A percentile compares a stretch with the other conserved stretches of the same genome.
Conservation (phyloP, 2,888 invertebrate species). For the Agrochola lychnidis region DNA sequence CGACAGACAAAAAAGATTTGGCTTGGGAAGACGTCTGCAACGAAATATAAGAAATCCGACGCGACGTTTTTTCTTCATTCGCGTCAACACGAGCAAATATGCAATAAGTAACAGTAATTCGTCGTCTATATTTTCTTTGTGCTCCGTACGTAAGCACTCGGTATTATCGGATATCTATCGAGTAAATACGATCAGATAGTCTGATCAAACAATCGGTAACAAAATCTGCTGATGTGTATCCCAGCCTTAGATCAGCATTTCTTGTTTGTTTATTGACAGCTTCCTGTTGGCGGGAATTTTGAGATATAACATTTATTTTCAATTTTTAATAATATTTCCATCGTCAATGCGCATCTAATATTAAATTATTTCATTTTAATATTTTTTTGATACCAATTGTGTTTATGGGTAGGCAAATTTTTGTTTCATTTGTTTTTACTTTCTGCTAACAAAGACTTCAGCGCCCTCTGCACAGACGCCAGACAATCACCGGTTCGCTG, state of each 20-base stretch:
- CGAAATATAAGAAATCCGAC: too few species aligned
- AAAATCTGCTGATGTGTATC: too few species aligned
- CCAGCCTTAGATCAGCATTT: not conserved
- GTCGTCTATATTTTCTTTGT: too few species aligned
- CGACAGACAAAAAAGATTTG: too few species aligned
- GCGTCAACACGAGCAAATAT: too few species aligned
- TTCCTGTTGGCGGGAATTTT: constrained; percentile 60
- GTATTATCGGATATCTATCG: too few species aligned
- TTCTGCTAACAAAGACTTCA: constrained; percentile 54
- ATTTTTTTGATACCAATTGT: not conserved
- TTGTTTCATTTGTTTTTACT: constrained; percentile 44
- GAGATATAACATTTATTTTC: not conserved
- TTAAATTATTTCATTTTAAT: not conserved
- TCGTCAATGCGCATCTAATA: not conserved
- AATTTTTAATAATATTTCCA: not conserved
- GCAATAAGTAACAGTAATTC: too few species aligned
- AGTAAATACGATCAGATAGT: too few species aligned
- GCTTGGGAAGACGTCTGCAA: too few species aligned
- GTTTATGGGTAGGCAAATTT: not conserved
- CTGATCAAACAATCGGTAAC: too few species aligned
- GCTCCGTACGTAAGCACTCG: too few species aligned
- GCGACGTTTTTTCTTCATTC: too few species aligned
- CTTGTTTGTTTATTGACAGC: constrained; percentile 51
- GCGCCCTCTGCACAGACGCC: constrained; percentile 90
- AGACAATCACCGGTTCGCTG: constrained; percentile 76